Percentiles rank a stretch among this genome's conserved stretches.
phyloP scores from a whole-genome alignment of 2,113 vertebrate species.

The Picathartes gymnocephalus region DNA sequence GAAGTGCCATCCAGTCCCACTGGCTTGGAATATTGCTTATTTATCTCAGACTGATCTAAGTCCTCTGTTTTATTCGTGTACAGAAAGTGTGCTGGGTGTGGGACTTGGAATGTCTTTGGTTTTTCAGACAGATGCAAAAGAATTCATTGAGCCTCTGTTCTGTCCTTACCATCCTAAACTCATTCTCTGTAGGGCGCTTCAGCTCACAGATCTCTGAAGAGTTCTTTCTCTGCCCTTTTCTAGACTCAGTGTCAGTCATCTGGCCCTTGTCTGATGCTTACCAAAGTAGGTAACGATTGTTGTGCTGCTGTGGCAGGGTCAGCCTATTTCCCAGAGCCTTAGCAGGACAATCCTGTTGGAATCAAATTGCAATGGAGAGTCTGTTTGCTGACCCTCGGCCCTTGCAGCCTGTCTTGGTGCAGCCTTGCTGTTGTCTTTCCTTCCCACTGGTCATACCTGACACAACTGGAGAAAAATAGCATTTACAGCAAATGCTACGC shows the following conservation, averaged over 20 bases:
- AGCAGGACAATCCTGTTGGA: not conserved
- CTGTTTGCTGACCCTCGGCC: not conserved
- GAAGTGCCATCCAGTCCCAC: not conserved
- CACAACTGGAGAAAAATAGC: not conserved
- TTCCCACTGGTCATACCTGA: not conserved
- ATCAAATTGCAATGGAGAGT: not conserved
- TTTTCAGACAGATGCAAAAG: not conserved
- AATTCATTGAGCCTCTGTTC: not conserved
- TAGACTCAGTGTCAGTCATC: not conserved
- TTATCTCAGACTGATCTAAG: not conserved
- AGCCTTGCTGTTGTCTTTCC: not conserved
- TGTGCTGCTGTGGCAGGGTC: not conserved
- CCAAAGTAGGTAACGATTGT: not conserved
- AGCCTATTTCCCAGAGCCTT: not conserved
- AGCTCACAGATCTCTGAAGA: not conserved
- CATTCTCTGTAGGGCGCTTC: accelerated
- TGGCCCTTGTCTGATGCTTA: not conserved
- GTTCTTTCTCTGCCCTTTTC: not conserved
- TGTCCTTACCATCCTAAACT: not conserved
- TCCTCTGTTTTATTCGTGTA: not conserved
- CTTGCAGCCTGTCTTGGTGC: not conserved
- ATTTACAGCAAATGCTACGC: not conserved
- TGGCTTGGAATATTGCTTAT: not conserved
- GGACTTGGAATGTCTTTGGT: not conserved
- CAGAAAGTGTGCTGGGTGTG: not conserved